Percentiles rank a stretch among this genome's conserved stretches.
These are phyloP conservation scores for Lypha dubia DNA, from an alignment of 2,888 invertebrate species.

Conservation along the genomic window DNA sequence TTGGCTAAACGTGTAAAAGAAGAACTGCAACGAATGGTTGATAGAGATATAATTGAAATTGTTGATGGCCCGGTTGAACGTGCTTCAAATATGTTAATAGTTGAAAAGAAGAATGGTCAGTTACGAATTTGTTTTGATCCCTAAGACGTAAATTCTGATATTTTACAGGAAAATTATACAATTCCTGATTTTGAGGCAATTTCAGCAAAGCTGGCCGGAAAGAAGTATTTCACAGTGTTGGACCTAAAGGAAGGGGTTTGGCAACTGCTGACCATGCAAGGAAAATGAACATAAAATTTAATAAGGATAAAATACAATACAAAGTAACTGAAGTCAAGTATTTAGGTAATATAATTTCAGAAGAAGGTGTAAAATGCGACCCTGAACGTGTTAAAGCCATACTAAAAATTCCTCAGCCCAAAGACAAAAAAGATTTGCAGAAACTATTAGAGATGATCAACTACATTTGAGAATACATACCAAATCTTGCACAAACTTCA, in stretches of 20 bases:
- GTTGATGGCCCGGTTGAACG: conserved; percentile 63
- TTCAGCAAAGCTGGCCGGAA: no score
- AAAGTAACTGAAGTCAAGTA: conserved; percentile 73
- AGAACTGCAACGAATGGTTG: conserved; percentile 51
- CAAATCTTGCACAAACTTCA: no score
- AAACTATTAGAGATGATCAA: no score
- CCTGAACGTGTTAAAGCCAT: conserved; percentile 65
- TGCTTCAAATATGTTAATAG: conserved; percentile 46
- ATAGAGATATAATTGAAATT: conserved; percentile 54
- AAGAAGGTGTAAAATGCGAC: conserved; percentile 50
- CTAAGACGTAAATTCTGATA: conserved; percentile 61
- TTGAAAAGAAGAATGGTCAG: conserved; percentile 58
- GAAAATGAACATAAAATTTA: conserved; percentile 73
- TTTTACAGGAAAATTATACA: conserved; percentile 50
- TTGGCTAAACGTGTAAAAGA: conserved; percentile 57
- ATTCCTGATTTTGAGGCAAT: background rate
- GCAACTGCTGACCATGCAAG: background rate
- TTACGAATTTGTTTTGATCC: conserved; percentile 70
- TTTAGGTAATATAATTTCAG: conserved; percentile 75
- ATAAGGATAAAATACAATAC: conserved; percentile 76
- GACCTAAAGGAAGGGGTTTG: background rate
- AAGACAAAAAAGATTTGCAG: conserved; percentile 11
- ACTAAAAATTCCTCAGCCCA: conserved; percentile 42
- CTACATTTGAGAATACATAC: no score
- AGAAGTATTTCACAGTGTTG: no score